These are phyloP conservation scores for Papilio polytes DNA, from an alignment of 1,140 invertebrate genomes.

Conservation along the genomic window DNA sequence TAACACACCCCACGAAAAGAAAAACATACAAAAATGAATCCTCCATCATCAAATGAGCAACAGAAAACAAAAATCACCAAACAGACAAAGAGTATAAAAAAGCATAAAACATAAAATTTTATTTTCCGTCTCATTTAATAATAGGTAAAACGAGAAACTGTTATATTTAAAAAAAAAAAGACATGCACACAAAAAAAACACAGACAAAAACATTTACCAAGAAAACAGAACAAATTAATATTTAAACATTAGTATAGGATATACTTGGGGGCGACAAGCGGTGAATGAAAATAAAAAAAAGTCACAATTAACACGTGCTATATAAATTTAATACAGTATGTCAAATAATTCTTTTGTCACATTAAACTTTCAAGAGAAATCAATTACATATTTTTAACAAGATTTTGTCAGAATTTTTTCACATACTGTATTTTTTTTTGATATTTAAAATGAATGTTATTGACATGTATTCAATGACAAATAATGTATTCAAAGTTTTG, in stretches of 20 bases:
- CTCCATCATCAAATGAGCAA: background rate
- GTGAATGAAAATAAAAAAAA: background rate
- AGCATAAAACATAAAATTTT: too few relatives aligned
- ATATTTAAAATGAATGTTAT: too few relatives aligned
- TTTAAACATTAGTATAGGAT: background rate
- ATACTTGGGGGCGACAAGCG: background rate
- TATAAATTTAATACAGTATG: background rate
- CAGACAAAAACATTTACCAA: background rate
- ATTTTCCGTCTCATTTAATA: background rate
- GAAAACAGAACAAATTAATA: background rate
- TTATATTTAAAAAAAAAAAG: background rate
- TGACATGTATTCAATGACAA: too few relatives aligned
- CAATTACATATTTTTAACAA: background rate
- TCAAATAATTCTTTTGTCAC: background rate
- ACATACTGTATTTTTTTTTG: too few relatives aligned
- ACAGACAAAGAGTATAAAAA: too few relatives aligned
- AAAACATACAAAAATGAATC: conserved; percentile 21
- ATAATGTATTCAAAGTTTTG: too few relatives aligned
- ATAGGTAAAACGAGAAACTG: background rate
- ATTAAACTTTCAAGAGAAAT: background rate
- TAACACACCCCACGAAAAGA: conserved; percentile 69
- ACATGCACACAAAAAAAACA: background rate
- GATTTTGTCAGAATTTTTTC: too few relatives aligned
- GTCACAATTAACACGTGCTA: background rate
- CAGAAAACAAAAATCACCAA: background rate